A percentile compares a stretch with the other conserved stretches of the same genome.
Evolutionary conservation across 1,140 invertebrate genomes (phyloP).

Genomic region (Capitella teleta): DNA sequence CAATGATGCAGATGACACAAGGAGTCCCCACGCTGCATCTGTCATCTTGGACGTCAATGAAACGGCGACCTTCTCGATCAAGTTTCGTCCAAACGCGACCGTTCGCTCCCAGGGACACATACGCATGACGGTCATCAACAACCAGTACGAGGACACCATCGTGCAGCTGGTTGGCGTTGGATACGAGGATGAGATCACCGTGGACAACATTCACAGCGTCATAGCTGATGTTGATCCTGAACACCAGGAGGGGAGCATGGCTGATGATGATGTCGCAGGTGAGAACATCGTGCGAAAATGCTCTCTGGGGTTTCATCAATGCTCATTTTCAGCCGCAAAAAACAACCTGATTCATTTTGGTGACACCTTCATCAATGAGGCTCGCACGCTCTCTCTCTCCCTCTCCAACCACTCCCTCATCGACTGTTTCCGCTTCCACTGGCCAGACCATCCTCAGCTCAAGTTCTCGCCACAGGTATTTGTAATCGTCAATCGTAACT

Average conservation of each 20-base stretch:
- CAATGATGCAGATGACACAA: constrained; percentile 9
- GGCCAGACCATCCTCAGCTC: constrained; percentile 30
- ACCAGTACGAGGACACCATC: constrained; percentile 41
- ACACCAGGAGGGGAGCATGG: constrained; percentile 24
- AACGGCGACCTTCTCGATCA: constrained; percentile 28
- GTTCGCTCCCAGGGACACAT: constrained; percentile 34
- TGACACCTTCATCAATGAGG: constrained; percentile 35
- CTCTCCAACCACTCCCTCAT: constrained; percentile 39
- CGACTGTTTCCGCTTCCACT: constrained; percentile 32
- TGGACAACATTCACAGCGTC: constrained; percentile 34
- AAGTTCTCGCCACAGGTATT: constrained; percentile 29
- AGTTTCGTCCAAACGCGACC: constrained; percentile 24
- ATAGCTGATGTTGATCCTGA: constrained; percentile 15
- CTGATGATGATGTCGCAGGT: constrained; percentile 36
- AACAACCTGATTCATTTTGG: constrained; percentile 39
- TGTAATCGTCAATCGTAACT: background rate
- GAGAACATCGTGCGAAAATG: too few relatives aligned
- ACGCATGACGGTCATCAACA: constrained; percentile 34
- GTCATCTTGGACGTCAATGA: constrained; percentile 31
- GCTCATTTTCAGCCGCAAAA: constrained; percentile 33
- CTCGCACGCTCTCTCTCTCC: constrained; percentile 28
- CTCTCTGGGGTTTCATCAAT: too few relatives aligned
- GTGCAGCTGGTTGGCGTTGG: constrained; percentile 40
- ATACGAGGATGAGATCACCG: constrained; percentile 40
- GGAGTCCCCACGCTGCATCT: constrained; percentile 33